phyloP scores from a whole-genome alignment of 1,140 invertebrate genomes.

The Antheraea pernyi region DNA sequence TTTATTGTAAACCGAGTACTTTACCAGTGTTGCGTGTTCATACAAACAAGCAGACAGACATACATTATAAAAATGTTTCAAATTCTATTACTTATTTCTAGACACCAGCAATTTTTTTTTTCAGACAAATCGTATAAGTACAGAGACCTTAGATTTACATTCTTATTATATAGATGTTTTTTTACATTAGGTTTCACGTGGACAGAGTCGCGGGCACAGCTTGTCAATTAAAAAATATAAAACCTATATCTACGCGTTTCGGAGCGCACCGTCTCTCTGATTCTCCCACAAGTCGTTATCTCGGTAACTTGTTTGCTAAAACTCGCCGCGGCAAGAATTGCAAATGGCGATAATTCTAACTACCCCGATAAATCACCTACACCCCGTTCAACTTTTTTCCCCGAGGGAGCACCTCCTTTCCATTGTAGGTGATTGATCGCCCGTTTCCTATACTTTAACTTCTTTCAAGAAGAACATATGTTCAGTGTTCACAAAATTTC shows the following conservation, averaged over 20 bases:
- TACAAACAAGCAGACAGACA: too few species aligned
- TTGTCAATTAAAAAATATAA: too few species aligned
- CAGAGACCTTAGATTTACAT: too few species aligned
- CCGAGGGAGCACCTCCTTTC: slow-evolving; percentile 53
- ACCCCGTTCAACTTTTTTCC: slow-evolving; percentile 71
- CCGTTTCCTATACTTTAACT: slow-evolving; percentile 57
- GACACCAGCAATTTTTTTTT: too few species aligned
- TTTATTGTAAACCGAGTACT: too few species aligned
- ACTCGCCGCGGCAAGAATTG: slow-evolving; percentile 68
- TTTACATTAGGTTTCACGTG: too few species aligned
- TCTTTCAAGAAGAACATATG: slow-evolving; percentile 51
- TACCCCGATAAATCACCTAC: slow-evolving; percentile 73
- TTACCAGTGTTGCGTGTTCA: too few species aligned
- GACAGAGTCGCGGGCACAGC: too few species aligned
- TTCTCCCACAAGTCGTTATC: slow-evolving; percentile 53
- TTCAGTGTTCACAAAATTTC: slow-evolving; percentile 35
- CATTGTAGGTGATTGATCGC: slow-evolving; percentile 73
- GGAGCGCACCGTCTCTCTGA: neutral
- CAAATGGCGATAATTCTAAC: slow-evolving; percentile 78
- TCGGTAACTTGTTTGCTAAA: slow-evolving; percentile 59
- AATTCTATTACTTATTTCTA: too few species aligned
- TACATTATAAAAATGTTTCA: too few species aligned
- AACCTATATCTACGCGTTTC: neutral
- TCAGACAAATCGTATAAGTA: too few species aligned
- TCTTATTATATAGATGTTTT: too few species aligned